These are phyloP conservation scores for Mamestra configurata DNA, from an alignment of 1,140 invertebrate genomes.

Conservation along the genomic window DNA sequence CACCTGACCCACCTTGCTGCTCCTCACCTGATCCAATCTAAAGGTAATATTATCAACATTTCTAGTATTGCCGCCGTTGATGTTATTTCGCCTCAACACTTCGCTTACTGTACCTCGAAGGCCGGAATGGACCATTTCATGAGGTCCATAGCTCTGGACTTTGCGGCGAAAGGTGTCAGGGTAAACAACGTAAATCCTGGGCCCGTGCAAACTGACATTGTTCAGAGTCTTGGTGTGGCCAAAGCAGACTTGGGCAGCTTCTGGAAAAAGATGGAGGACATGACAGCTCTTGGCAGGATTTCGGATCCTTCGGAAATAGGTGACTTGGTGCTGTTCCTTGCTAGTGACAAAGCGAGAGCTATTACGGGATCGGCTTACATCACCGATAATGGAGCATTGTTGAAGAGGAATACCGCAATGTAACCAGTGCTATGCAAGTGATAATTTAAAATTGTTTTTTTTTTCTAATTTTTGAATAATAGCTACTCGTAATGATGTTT, in stretches of 20 bases:
- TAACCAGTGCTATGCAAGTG: too few species aligned
- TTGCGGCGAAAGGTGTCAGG: conserved; percentile 90
- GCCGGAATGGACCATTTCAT: conserved; percentile 93
- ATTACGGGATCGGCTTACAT: conserved; percentile 47
- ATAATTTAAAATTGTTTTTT: too few species aligned
- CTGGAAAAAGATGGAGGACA: conserved; percentile 14
- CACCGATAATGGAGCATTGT: conserved; percentile 35
- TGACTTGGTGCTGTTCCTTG: conserved; percentile 53
- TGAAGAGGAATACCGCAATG: neutral
- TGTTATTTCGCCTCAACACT: neutral
- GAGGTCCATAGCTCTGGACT: conserved; percentile 89
- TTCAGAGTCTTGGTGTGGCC: conserved; percentile 25
- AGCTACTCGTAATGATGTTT: too few species aligned
- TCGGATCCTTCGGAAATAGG: conserved; percentile 45
- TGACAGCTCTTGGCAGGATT: conserved; percentile 38
- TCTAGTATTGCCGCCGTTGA: conserved; percentile 87
- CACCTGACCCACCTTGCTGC: conserved; percentile 91
- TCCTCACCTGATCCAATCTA: conserved; percentile 90
- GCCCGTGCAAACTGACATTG: conserved; percentile 88
- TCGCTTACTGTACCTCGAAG: conserved; percentile 92
- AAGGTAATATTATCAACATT: conserved; percentile 93
- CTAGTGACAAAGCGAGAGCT: conserved; percentile 50
- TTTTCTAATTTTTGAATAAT: too few species aligned
- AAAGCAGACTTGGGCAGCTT: conserved; percentile 2
- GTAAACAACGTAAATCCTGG: conserved; percentile 93